Conservation (phyloP, 23 tunicate species). For the Trididemnum miniatum region DNA sequence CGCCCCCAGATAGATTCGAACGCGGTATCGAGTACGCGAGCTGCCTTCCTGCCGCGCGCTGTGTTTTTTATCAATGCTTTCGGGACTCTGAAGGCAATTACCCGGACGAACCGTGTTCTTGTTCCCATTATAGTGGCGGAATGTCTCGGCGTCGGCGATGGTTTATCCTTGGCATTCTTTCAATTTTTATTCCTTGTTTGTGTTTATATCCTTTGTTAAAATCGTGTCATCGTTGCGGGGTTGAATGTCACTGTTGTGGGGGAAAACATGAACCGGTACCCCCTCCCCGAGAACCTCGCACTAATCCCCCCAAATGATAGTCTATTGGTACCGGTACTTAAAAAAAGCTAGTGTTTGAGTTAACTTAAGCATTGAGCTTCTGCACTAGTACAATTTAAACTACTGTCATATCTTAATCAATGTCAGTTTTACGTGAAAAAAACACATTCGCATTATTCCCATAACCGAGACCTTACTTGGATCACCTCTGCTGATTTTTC, state of each 20-base stretch:
- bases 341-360: too few relatives aligned
- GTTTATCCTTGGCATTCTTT: conserved; percentile 54
- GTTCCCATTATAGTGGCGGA: conserved; percentile 1
- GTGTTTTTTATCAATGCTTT: conserved; percentile 42
- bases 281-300: neutral
- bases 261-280: conserved; percentile 58
- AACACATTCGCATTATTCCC: too few relatives aligned
- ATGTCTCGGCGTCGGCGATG: conserved; percentile 46
- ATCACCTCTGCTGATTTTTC: too few relatives aligned
- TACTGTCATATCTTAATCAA: too few relatives aligned
- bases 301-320: neutral
- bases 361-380: too few relatives aligned
- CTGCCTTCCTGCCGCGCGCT: conserved; percentile 53
- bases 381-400: too few relatives aligned
- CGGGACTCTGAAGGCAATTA: conserved; percentile 64
- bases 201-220: conserved; percentile 74
- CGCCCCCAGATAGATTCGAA: conserved; percentile 57
- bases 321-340: too few relatives aligned
- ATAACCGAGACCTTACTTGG: too few relatives aligned
- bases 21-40: conserved; percentile 24
- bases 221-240: conserved; percentile 69
- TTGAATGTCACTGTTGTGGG: conserved; percentile 78
- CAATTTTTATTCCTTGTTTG: conserved; percentile 68
- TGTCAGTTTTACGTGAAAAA: too few relatives aligned
- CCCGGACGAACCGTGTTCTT: conserved; percentile 55